These are phyloP conservation scores for Julus scanicus DNA, from an alignment of 2,888 invertebrate species.

Conservation along the genomic window DNA sequence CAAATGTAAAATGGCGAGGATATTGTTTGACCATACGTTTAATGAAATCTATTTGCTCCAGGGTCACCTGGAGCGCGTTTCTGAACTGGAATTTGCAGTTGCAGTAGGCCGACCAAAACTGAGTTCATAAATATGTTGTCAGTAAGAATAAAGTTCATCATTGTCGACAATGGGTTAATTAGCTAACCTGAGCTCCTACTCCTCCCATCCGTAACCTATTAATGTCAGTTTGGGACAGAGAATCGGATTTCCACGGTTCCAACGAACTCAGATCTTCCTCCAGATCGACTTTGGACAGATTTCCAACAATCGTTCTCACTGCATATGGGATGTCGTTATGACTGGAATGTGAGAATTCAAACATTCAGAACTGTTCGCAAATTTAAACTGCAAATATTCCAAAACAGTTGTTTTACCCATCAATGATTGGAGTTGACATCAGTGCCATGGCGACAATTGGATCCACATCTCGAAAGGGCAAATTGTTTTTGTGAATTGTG, in stretches of 20 bases:
- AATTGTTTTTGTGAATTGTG: slow-evolving; percentile 23
- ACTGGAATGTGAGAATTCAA: slow-evolving; percentile 62
- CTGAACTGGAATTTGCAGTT: slow-evolving; percentile 84
- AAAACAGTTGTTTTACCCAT: not conserved
- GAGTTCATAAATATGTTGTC: slow-evolving; percentile 62
- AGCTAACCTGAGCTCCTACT: slow-evolving; percentile 84
- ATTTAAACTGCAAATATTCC: not conserved
- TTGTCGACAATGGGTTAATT: not conserved
- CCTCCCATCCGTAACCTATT: slow-evolving; percentile 82
- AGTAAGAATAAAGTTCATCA: not conserved
- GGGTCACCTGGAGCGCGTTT: slow-evolving; percentile 83
- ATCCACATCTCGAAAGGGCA: not conserved
- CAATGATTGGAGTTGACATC: slow-evolving; percentile 46
- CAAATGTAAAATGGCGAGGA: slow-evolving; percentile 72
- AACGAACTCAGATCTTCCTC: slow-evolving; percentile 76
- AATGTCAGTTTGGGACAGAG: slow-evolving; percentile 92
- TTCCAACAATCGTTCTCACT: slow-evolving; percentile 88
- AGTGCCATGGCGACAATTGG: not conserved
- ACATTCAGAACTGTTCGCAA: not conserved
- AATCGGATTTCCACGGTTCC: slow-evolving; percentile 85
- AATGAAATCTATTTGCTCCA: slow-evolving; percentile 88
- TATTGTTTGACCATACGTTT: slow-evolving; percentile 83
- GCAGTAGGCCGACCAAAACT: slow-evolving; percentile 91
- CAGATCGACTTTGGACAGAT: slow-evolving; percentile 85
- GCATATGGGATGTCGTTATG: slow-evolving; percentile 94